Base-by-base conservation (phyloP, 2,113 vertebrate genomes). In the Hyperopisus bebe region DNA sequence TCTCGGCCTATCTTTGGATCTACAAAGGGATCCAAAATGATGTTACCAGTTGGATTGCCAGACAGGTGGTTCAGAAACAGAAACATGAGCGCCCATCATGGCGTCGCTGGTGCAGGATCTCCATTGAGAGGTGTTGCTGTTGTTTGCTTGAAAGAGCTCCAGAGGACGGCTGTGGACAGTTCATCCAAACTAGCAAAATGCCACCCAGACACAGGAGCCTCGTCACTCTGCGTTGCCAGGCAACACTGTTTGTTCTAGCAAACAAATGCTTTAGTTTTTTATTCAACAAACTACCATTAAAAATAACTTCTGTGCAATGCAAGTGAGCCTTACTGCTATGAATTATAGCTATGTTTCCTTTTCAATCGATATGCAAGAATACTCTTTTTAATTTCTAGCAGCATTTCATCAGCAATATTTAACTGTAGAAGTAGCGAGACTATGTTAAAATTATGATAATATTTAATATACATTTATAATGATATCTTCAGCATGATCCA, bases 11-110 rank as follows among this genome's bases (percentile, higher is more conserved):
- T 89, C 88, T 86, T 89, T 83, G 85, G 89, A 90, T 10, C 51
- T 35, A 24, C 31, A 62, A 53, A 31, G 47, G n/a, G 27, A 44
- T 51, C 35, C 51, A 66, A 35, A 46, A 48, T 42, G 10, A 53
- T 46, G 4, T 44, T 17, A 74, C 47, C 42, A 85, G 77, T 89
- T 90, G n/a, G 70, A 58, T 66, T 9, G 50, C 89, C 53, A 39
- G 88, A 91, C 91, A 92, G 90, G 89, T 92, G 90, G 62, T 46
- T 48, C 4, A 44, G 90, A 50, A 62, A 46, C 10, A 42, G 89
- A 87, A 90, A 91, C 55, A 70, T 17, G 82, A 90, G 89, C 86
- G 53, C 27, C 39, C 31, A 15, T 3, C 46, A 55, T 17, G 27
- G 27, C n/a, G 3, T 17, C 1, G 1, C 27, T 17, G 35, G 82